These are phyloP conservation scores for Oligia latruncula DNA, from an alignment of 2,888 invertebrate genomes.

Conservation along the genomic window DNA sequence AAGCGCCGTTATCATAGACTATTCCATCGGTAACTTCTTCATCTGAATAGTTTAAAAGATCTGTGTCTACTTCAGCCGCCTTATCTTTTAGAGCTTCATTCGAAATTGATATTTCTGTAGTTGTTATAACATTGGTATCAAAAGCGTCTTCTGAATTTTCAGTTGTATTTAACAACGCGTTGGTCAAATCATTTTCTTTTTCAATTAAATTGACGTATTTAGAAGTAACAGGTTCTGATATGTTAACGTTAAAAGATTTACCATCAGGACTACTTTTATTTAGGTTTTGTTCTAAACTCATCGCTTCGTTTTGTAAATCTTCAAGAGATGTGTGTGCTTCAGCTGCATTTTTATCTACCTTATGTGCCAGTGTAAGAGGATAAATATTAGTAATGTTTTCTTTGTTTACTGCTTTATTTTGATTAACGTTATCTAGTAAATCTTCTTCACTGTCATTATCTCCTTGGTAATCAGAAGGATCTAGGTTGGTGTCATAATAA, in stretches of 20 bases:
- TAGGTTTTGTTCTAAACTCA: neutral
- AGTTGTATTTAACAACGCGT: neutral
- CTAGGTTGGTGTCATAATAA: slow-evolving; percentile 1
- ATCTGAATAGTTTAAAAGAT: neutral
- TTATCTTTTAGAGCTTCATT: neutral
- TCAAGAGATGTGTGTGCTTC: neutral
- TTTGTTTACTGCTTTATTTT: neutral
- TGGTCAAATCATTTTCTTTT: neutral
- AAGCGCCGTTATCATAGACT: neutral
- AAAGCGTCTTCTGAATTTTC: neutral
- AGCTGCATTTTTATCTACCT: neutral
- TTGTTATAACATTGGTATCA: neutral
- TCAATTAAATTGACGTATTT: neutral
- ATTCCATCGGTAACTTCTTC: neutral
- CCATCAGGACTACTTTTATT: neutral
- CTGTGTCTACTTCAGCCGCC: neutral
- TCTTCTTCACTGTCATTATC: slow-evolving; percentile 10
- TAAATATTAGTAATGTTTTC: neutral
- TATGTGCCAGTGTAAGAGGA: neutral
- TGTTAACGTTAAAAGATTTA: neutral
- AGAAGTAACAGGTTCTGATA: neutral
- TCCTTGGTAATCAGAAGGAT: neutral
- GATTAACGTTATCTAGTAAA: neutral
- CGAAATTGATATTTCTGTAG: slow-evolving; percentile 2
- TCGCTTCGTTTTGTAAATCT: neutral